Percentiles rank a stretch among this genome's conserved stretches.
These are phyloP conservation scores for Antheraea yamamai DNA, from an alignment of 2,888 invertebrate species.

Conservation along the genomic window DNA sequence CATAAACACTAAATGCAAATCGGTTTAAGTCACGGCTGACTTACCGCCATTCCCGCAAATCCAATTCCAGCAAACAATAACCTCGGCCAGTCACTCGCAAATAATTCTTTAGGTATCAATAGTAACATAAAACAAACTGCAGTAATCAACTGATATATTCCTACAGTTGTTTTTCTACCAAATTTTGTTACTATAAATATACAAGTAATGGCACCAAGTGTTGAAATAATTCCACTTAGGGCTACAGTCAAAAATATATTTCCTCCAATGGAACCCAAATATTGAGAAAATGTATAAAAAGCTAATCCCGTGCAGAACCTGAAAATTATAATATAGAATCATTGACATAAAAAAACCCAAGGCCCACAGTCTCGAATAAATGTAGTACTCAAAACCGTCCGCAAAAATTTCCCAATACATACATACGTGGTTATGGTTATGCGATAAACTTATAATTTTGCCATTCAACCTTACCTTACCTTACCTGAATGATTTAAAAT, in stretches of 20 bases:
- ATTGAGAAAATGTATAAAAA: constrained; percentile 83
- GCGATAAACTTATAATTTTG: too few species aligned
- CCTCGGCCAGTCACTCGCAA: constrained; percentile 77
- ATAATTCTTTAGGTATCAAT: constrained; percentile 68
- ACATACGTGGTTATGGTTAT: too few species aligned
- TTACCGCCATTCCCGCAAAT: constrained; percentile 85
- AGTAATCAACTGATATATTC: constrained; percentile 71
- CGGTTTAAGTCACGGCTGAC: constrained; percentile 40
- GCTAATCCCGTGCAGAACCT: constrained; percentile 83
- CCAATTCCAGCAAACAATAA: constrained; percentile 83
- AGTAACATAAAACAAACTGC: constrained; percentile 76
- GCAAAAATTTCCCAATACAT: too few species aligned
- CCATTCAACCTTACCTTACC: too few species aligned
- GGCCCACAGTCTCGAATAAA: too few species aligned
- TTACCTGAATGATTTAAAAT: too few species aligned
- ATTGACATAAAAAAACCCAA: too few species aligned
- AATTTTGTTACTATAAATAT: constrained; percentile 70
- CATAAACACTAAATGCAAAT: constrained; percentile 21
- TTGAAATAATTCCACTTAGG: constrained; percentile 77
- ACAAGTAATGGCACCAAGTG: constrained; percentile 80
- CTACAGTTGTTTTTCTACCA: constrained; percentile 78
- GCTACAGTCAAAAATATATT: constrained; percentile 80
- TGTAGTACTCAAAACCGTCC: too few species aligned
- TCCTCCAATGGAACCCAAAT: constrained; percentile 77
- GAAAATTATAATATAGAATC: too few species aligned